Evolutionary conservation across 2,797 vertebrate species (phyloP).

Genomic region (Phalloptychus januarius): DNA sequence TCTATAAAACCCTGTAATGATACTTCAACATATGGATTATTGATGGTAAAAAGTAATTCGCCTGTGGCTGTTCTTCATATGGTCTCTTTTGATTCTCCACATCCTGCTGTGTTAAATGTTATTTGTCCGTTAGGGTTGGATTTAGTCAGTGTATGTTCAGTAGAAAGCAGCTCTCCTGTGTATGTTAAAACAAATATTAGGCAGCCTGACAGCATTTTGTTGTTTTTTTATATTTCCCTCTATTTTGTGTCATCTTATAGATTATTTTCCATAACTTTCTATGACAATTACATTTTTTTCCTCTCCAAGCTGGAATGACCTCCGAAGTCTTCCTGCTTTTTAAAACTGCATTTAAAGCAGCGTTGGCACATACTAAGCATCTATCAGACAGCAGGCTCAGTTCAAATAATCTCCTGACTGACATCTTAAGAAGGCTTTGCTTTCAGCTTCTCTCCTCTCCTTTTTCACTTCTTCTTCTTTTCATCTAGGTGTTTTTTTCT

Average conservation of each 20-base stretch:
- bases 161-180: not conserved
- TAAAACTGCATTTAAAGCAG: slow-evolving; percentile 48
- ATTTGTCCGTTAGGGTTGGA: not conserved
- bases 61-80: not conserved
- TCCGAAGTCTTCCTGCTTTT: slow-evolving; percentile 13
- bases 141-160: not conserved
- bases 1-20: not conserved
- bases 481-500: not conserved
- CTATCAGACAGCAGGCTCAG: slow-evolving; percentile 39
- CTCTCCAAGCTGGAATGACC: slow-evolving; percentile 20
- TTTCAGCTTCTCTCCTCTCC: slow-evolving; percentile 27
- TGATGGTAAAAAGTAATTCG: not conserved
- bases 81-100: not conserved
- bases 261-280: not conserved
- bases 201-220: not conserved
- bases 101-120: not conserved
- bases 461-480: slow-evolving; percentile 7
- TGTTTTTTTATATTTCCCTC: not conserved
- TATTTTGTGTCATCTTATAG: not conserved
- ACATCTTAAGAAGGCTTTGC: slow-evolving; percentile 66
- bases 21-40: not conserved
- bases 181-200: not conserved
- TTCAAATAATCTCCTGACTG: slow-evolving; percentile 62
- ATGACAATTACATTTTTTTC: not conserved
- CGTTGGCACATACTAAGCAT: slow-evolving; percentile 40